Evolutionary conservation across 1,140 invertebrate species (phyloP).

Genomic region (Bombus pyrosoma): DNA sequence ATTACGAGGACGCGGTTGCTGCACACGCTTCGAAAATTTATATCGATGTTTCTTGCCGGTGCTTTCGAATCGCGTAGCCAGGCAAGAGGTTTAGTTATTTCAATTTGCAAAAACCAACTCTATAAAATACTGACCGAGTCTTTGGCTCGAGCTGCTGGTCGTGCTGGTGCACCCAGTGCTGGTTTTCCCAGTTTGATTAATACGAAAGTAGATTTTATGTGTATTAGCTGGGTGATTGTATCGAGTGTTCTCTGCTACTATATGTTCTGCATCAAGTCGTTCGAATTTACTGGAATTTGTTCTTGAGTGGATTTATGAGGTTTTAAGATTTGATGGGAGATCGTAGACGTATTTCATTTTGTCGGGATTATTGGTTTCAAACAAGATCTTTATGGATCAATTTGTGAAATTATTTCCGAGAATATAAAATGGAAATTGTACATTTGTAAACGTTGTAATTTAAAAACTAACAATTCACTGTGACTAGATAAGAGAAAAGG

Average conservation of each 20-base stretch:
- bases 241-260: not conserved
- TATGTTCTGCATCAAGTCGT: not conserved
- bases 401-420: not conserved
- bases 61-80: slow-evolving; percentile 1
- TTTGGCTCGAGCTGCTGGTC: not conserved
- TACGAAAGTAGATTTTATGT: not conserved
- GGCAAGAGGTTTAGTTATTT: slow-evolving; percentile 44
- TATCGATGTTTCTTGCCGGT: slow-evolving; percentile 61
- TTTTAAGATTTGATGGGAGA: not conserved
- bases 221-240: not conserved
- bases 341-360: not conserved
- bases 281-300: not conserved
- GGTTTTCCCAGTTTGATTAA: not conserved
- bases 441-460: not conserved
- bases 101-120: slow-evolving; percentile 49
- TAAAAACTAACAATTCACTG: not conserved
- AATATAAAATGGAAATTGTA: not conserved
- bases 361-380: not conserved
- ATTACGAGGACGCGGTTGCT: slow-evolving; percentile 72
- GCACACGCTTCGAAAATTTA: slow-evolving; percentile 64
- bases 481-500: not conserved
- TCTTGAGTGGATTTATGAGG: too few relatives aligned
- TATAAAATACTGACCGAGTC: slow-evolving; percentile 45
- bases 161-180: not conserved
- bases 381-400: not conserved